phyloP scores from a whole-genome alignment of 2,113 vertebrate species.

The Platichthys flesus region DNA sequence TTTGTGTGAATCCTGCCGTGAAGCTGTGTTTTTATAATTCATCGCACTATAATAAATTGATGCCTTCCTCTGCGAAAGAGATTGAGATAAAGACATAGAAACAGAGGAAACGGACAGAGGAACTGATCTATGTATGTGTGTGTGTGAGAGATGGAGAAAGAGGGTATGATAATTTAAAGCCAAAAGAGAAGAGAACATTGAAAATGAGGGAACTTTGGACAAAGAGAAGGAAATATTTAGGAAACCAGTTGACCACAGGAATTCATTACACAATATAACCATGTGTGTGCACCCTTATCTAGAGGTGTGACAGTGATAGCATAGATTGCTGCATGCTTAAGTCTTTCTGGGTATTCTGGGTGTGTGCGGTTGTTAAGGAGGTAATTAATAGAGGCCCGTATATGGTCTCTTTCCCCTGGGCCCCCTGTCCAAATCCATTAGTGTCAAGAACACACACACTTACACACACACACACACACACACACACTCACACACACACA shows the following conservation, averaged over 20 bases:
- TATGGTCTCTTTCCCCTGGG: conserved; percentile 58
- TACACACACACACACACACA: background rate
- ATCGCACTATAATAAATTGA: conserved; percentile 13
- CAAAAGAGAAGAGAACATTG: background rate
- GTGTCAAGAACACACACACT: conserved; percentile 23
- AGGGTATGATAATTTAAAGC: too few relatives aligned
- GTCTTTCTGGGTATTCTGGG: conserved; percentile 39
- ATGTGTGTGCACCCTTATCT: background rate
- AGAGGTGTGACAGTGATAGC: background rate
- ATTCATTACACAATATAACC: background rate
- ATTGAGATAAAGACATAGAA: conserved; percentile 13
- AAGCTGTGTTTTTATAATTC: conserved; percentile 22
- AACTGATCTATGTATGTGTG: background rate
- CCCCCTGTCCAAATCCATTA: conserved; percentile 62
- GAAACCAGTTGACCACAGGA: background rate
- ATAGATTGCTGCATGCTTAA: conserved; percentile 18
- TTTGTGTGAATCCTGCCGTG: conserved; percentile 1
- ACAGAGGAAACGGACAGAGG: background rate
- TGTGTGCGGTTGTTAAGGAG: conserved; percentile 23
- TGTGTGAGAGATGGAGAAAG: background rate
- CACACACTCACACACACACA: conserved; percentile 3
- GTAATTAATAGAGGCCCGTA: conserved; percentile 58
- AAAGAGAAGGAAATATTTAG: background rate
- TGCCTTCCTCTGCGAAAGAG: conserved; percentile 11
- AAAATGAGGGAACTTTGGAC: background rate